phyloP scores from a whole-genome alignment of 2,113 vertebrate genomes.

The Oxygymnocypris stewartii region DNA sequence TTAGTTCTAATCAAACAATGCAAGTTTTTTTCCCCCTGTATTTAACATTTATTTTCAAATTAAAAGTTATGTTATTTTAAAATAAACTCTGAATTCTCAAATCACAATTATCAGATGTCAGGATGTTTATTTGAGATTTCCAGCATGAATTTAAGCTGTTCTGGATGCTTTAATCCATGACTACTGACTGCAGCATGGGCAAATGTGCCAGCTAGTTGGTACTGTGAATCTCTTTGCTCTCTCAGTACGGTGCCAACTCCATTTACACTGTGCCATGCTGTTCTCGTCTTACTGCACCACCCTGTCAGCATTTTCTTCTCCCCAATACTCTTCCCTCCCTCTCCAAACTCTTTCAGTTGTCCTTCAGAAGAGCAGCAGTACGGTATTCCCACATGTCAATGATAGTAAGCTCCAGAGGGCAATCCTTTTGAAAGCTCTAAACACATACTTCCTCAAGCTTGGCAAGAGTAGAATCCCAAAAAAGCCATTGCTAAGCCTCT shows the following conservation, averaged over 20 bases:
- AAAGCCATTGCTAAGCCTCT: constrained; percentile 42
- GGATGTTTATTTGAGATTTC: too few species aligned
- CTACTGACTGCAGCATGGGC: too few species aligned
- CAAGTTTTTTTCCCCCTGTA: background rate
- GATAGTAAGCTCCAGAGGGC: constrained; percentile 37
- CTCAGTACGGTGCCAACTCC: constrained; percentile 48
- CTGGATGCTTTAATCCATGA: too few species aligned
- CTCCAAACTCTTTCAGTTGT: constrained; percentile 26
- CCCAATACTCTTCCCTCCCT: constrained; percentile 5
- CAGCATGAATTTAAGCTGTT: too few species aligned
- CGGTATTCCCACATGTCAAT: constrained; percentile 15
- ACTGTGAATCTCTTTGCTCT: constrained; percentile 35
- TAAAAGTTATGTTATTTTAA: too few species aligned
- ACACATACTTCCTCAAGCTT: constrained; percentile 36
- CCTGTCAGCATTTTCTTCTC: constrained; percentile 50
- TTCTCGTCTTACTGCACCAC: constrained; percentile 52
- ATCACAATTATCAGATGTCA: background rate
- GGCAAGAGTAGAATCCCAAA: constrained; percentile 13
- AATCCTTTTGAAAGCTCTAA: constrained; percentile 33
- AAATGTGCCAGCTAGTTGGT: constrained; percentile 14
- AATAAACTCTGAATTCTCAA: background rate
- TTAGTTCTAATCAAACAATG: too few species aligned
- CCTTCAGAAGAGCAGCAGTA: constrained; percentile 49
- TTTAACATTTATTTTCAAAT: background rate
- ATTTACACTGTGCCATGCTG: constrained; percentile 54